phyloP scores from a whole-genome alignment of 2,113 vertebrate genomes.

The Colaptes auratus region DNA sequence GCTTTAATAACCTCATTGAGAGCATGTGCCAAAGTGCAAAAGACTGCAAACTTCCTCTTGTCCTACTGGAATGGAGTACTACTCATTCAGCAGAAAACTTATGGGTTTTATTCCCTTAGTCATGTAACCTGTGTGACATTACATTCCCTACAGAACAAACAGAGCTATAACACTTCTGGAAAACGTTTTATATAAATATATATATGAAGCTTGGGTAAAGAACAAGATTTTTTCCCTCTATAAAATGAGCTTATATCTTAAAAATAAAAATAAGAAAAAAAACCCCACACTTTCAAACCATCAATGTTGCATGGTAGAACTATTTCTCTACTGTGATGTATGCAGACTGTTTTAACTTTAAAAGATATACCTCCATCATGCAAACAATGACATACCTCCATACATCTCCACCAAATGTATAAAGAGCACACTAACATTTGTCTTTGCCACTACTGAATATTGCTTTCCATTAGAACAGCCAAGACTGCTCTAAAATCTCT shows the following conservation, averaged over 20 bases:
- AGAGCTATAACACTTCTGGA: background rate
- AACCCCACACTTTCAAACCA: background rate
- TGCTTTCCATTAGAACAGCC: background rate
- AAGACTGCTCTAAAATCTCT: background rate
- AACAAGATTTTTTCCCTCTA: background rate
- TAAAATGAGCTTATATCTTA: background rate
- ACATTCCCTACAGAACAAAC: background rate
- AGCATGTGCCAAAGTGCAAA: background rate
- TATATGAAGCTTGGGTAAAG: background rate
- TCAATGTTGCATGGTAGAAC: background rate
- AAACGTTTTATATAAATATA: background rate
- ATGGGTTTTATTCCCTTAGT: background rate
- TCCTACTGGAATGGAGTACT: background rate
- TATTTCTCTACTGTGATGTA: background rate
- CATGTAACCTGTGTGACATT: background rate
- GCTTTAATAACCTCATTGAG: constrained; percentile 9
- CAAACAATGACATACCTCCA: background rate
- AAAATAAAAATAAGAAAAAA: background rate
- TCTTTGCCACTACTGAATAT: background rate
- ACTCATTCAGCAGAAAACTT: background rate
- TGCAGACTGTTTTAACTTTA: background rate
- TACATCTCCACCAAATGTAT: background rate
- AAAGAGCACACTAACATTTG: background rate
- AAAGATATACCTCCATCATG: background rate
- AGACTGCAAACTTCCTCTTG: constrained; percentile 15